A percentile compares a stretch with the other conserved stretches of the same genome.
phyloP scores from a whole-genome alignment of 30 jellyfish, hydroid and myxozoan genomes.

The Cassiopea xamachana region DNA sequence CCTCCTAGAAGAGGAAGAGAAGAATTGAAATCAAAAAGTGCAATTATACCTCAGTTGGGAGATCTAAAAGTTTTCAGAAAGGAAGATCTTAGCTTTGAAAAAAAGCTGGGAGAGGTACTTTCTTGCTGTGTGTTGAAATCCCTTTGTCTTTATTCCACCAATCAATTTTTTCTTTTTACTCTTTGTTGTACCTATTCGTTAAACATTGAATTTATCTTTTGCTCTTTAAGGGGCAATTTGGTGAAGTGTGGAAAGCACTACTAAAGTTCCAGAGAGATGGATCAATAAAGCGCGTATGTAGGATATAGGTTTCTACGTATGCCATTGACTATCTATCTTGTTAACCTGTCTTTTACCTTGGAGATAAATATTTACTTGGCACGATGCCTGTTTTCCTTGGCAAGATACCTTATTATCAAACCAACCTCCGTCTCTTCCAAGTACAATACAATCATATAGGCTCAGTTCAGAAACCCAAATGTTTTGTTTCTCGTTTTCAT shows the following conservation, averaged over 20 bases:
- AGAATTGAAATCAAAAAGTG: neutral
- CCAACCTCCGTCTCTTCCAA: too few species aligned
- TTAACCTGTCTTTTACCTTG: too few species aligned
- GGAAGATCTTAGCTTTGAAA: constrained; percentile 32
- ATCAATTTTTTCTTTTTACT: neutral
- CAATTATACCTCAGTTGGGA: constrained; percentile 35
- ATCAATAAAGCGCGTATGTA: constrained; percentile 20
- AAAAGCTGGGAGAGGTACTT: constrained; percentile 61
- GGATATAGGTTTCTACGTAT: too few species aligned
- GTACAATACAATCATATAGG: too few species aligned
- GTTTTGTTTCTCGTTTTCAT: too few species aligned
- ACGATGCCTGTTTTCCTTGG: too few species aligned
- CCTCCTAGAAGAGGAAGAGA: constrained; percentile 35
- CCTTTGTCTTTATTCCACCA: neutral
- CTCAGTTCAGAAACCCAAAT: too few species aligned
- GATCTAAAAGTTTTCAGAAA: constrained; percentile 44
- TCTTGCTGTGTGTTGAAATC: neutral
- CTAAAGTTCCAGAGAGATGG: constrained; percentile 38
- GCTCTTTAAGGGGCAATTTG: constrained; percentile 54
- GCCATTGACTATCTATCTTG: too few species aligned
- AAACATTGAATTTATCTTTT: neutral
- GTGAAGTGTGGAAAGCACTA: constrained; percentile 58
- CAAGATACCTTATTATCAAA: too few species aligned
- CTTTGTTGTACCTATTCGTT: neutral
- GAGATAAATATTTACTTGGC: too few species aligned